phyloP scores from a whole-genome alignment of 1,140 invertebrate species.

The Octopus sinensis region DNA sequence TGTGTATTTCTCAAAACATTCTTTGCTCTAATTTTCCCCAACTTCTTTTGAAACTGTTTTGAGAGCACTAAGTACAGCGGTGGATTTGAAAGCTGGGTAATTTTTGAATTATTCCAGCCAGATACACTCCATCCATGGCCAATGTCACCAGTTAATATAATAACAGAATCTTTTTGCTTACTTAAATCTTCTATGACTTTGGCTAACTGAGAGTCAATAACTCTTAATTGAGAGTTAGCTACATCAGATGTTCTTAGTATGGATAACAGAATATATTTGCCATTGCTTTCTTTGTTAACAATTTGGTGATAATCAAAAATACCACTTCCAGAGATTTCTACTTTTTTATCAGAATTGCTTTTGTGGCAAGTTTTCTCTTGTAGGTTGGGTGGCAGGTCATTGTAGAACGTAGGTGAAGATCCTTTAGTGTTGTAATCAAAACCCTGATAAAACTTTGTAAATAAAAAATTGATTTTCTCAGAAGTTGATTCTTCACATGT shows the following conservation, averaged over 20 bases:
- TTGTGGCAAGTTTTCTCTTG: background rate
- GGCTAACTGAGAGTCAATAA: background rate
- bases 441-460: background rate
- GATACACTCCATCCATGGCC: background rate
- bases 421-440: background rate
- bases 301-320: background rate
- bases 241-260: background rate
- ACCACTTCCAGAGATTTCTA: background rate
- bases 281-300: background rate
- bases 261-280: background rate
- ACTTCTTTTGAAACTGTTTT: background rate
- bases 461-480: background rate
- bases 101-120: background rate
- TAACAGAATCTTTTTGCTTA: background rate
- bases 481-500: background rate
- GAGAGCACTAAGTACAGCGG: background rate
- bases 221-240: background rate
- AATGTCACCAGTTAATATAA: conserved; percentile 2
- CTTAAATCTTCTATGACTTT: background rate
- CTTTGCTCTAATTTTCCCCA: background rate
- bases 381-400: background rate
- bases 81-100: conserved; percentile 7
- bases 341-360: background rate
- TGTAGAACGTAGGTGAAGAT: background rate
- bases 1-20: background rate